Evolutionary conservation across 2,113 vertebrate genomes (phyloP).

Genomic region (Vidua macroura): DNA sequence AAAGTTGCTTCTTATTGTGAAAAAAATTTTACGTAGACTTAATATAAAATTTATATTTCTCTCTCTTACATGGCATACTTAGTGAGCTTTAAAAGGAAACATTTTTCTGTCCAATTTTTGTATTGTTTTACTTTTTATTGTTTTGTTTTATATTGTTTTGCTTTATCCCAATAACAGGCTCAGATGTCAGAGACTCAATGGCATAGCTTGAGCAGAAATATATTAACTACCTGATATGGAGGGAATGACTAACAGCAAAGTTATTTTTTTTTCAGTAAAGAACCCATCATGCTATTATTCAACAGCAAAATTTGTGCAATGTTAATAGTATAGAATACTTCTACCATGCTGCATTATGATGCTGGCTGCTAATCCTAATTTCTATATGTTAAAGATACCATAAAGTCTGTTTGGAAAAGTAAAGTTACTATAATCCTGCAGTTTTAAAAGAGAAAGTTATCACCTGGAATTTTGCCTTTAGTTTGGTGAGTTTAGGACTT

Average conservation of each 20-base stretch:
- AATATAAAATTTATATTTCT: background rate
- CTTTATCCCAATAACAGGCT: background rate
- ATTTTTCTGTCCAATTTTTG: background rate
- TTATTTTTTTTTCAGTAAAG: background rate
- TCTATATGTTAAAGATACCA: background rate
- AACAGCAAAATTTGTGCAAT: background rate
- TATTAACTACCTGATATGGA: background rate
- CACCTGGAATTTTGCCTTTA: background rate
- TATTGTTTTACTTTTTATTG: background rate
- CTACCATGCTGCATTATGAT: background rate
- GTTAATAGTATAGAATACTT: background rate
- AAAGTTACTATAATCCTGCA: background rate
- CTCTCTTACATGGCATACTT: accelerated
- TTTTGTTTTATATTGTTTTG: background rate
- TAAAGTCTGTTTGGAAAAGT: background rate
- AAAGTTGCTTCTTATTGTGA: background rate
- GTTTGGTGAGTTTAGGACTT: background rate
- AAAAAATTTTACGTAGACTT: background rate
- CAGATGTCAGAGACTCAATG: background rate
- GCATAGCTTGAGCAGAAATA: background rate
- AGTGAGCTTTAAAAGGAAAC: background rate
- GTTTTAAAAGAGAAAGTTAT: background rate
- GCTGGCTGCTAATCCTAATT: background rate
- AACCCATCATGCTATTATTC: background rate
- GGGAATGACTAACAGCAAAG: background rate